phyloP scores from a whole-genome alignment of 2,113 vertebrate genomes.

The Tamias sibiricus region DNA sequence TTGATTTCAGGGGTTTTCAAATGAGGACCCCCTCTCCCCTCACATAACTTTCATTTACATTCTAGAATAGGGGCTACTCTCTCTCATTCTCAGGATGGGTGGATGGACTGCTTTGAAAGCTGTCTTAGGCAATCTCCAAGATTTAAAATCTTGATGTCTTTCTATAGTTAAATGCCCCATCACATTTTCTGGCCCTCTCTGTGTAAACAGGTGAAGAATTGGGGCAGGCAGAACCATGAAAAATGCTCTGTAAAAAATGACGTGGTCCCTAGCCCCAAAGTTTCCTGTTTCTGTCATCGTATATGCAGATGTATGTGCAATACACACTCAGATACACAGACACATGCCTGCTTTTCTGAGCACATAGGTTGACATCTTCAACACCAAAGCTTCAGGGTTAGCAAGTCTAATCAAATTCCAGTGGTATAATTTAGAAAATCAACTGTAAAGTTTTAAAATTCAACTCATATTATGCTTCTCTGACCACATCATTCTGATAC shows the following conservation, averaged over 20 bases:
- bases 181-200: accelerated
- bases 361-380: background rate
- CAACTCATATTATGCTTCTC: background rate
- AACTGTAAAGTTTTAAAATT: background rate
- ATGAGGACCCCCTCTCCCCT: background rate
- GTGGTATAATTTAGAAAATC: background rate
- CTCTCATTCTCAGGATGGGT: background rate
- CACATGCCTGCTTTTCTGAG: background rate
- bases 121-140: background rate
- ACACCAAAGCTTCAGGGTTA: background rate
- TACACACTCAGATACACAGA: accelerated
- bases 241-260: background rate
- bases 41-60: background rate
- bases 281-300: too few relatives aligned
- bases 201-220: background rate
- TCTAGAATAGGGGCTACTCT: background rate
- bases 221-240: background rate
- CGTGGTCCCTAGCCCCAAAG: background rate
- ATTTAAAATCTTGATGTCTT: background rate
- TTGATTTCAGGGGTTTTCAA: background rate
- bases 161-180: background rate
- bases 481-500: background rate
- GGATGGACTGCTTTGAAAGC: background rate
- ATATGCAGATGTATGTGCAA: background rate
- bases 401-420: background rate